Conservation (phyloP, 2,888 invertebrate genomes). For the Rhogogaster chlorosoma region DNA sequence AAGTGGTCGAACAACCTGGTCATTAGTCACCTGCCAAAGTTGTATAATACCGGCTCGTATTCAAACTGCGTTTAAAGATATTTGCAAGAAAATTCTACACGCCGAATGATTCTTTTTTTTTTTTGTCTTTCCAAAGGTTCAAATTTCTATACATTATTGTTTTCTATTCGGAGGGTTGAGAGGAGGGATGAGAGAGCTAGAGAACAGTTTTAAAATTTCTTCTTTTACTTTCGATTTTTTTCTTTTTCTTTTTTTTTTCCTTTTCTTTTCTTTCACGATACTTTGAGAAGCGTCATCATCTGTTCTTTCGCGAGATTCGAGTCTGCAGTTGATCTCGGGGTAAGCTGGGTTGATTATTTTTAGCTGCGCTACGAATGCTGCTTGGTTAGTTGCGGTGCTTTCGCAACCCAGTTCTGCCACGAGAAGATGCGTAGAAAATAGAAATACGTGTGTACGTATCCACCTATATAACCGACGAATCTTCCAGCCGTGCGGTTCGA, state of each 20-base stretch:
- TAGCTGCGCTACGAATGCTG: slow-evolving; percentile 28
- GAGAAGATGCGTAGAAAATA: slow-evolving; percentile 42
- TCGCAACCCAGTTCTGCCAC: slow-evolving; percentile 46
- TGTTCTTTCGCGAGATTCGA: slow-evolving; percentile 40
- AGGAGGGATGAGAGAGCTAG: not conserved
- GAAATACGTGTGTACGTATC: not conserved
- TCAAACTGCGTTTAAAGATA: not conserved
- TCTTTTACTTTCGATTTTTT: not conserved
- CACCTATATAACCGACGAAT: not conserved
- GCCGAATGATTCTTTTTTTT: not conserved
- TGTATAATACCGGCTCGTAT: not conserved
- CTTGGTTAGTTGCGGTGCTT: slow-evolving; percentile 20
- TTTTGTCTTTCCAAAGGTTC: not conserved
- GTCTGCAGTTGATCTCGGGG: slow-evolving; percentile 35
- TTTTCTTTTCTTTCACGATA: not conserved
- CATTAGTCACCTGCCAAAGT: slow-evolving; percentile 12
- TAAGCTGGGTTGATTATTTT: slow-evolving; percentile 40
- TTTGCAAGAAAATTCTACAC: not conserved
- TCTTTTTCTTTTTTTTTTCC: not conserved
- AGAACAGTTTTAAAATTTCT: not conserved
- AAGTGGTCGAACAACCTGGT: slow-evolving; percentile 20
- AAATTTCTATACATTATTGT: not conserved
- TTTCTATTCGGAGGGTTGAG: not conserved
- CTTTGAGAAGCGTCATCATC: not conserved
- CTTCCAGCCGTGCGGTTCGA: slow-evolving; percentile 23